A percentile compares a stretch with the other conserved stretches of the same genome.
These are phyloP conservation scores for Julus scandinavius DNA, from an alignment of 2,888 invertebrate species.

Conservation along the genomic window DNA sequence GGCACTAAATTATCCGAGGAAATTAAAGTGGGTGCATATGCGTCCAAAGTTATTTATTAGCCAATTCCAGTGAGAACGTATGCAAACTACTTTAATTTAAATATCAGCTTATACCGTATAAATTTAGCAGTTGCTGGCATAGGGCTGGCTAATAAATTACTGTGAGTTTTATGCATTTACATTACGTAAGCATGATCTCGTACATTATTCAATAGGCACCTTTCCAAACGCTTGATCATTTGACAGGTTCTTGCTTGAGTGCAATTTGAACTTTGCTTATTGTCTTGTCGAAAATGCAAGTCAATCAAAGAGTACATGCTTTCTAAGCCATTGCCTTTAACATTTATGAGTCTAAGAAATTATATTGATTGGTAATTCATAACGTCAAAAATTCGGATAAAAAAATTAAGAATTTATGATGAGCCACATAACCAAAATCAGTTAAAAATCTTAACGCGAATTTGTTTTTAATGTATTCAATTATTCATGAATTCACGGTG, in stretches of 20 bases:
- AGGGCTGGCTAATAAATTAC: neutral
- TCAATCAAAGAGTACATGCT: neutral
- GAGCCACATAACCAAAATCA: neutral
- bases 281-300: neutral
- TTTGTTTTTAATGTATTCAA: neutral
- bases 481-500: neutral
- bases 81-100: conserved; percentile 33
- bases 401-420: neutral
- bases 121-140: neutral
- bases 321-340: neutral
- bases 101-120: conserved; percentile 3
- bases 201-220: conserved; percentile 1
- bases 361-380: neutral
- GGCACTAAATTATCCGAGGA: neutral
- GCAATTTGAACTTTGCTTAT: neutral
- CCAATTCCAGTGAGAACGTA: neutral
- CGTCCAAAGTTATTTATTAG: conserved; percentile 31
- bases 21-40: neutral
- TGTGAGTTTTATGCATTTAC: neutral
- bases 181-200: neutral
- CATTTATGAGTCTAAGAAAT: neutral
- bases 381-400: neutral
- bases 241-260: conserved; percentile 30
- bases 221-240: neutral
- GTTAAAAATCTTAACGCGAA: neutral